Evolutionary conservation across 64 coral and sea anemone genomes (phyloP), one percentile per base, ranked within the genome.

Genomic region (Montipora cactus): DNA sequence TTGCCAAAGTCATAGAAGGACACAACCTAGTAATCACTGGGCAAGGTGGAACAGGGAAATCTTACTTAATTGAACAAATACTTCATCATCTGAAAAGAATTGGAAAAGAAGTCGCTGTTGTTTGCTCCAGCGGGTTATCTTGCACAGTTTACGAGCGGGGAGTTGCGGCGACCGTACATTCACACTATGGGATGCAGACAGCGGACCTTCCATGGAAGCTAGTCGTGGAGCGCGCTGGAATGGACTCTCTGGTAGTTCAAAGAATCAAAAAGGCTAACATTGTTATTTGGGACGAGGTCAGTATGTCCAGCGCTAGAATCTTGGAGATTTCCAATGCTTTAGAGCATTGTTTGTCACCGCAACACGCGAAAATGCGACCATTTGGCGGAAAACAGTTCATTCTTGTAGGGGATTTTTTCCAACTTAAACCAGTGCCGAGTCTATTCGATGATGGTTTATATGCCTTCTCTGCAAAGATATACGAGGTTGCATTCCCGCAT

Each of bases 201-300:
- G 81, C 81, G 19, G 81, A 93, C 79, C 45, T 93, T 8, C 91
- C 91, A 11, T 74, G 44, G 47, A 64, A 93, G 1, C 16, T 76
- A 19, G 70, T 93, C 10, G 81, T 87, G 2, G 71, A 79, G 15
- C 75, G 80, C n/a, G 49, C 91, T 15, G 16, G 62, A 2, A 53
- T 53, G 0, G 87, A 87, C 83, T 79, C 87, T 76, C 75, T 93
- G 11, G 91, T 87, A 53, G 91, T 78, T 5, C 79, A 25, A 28
- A 28, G 25, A 28, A 28, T 28, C 25, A 78, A 20, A 23, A 23
- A 55, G 13, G 81, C 47, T 7, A 83, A 93, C 19, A 78, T 25
- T 79, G 18, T 93, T 7, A 93, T 87, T 28, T 93, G 91, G 82
- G 82, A 79, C 46, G 91, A 93, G 79, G 44, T 93, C 0, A 83